Evolutionary conservation across 1,140 invertebrate genomes (phyloP), one percentile per base, ranked within the genome.

Genomic region (Gonioctena quinquepunctata): DNA sequence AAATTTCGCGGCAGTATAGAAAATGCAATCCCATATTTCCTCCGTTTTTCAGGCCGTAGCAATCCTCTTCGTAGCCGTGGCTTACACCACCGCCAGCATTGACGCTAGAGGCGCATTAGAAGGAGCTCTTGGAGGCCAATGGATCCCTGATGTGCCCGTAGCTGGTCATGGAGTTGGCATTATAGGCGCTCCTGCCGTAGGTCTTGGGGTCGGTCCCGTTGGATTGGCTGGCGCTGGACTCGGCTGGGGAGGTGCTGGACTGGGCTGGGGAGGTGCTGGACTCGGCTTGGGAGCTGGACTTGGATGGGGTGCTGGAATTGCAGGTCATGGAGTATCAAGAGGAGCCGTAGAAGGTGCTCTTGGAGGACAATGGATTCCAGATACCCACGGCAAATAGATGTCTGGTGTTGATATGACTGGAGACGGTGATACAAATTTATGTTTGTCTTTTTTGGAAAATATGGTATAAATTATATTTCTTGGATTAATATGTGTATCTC

Each of bases 281-380:
- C 3, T 42, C 0, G 48, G 48, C 16, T 27, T 54, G 13, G 63
- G 63, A 26, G 33, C n/a, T 19, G n/a, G n/a, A n/a, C n/a, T n/a
- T n/a, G n/a, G n/a, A n/a, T n/a, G n/a, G n/a, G n/a, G n/a, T n/a
- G n/a, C n/a, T n/a, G n/a, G n/a, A n/a, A n/a, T n/a, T n/a, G n/a
- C n/a, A n/a, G n/a, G n/a, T n/a, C 26, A 28, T 21, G 26, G 60
- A n/a, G 60, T 33, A 18, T 64, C 61, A 19, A 66, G 48, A 54
- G 63, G 63, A 19, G 48, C 63, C 1, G 1, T 66, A 2, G 63
- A 66, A 66, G 63, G 63, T 26, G 63, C 63, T 66, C 42, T 66
- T 19, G 63, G 63, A 66, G 63, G 63, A 2, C 63, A 66, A 66
- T 66, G 63, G 63, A 66, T 66, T 23, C 63, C 63, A 26, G 63